Evolutionary conservation across 53 echinoderm and acorn worm genomes (phyloP).

Genomic region (Astropecten irregularis): DNA sequence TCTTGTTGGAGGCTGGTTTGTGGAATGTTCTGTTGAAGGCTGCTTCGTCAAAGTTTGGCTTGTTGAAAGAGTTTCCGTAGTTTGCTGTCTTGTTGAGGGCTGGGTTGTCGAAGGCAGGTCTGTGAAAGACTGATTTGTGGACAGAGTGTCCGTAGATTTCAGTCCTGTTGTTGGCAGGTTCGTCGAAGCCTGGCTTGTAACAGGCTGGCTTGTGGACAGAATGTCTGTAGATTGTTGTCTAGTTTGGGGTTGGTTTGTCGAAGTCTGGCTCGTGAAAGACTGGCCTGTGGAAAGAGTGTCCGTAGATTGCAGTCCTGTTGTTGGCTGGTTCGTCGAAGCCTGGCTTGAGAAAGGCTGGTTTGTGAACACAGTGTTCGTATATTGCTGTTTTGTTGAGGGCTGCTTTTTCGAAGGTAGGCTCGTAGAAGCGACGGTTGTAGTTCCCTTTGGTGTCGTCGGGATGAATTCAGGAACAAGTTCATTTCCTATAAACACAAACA

Average conservation of each 20-base stretch:
- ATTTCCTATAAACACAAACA: not conserved
- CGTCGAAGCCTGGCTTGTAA: not conserved
- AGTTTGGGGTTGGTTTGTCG: not conserved
- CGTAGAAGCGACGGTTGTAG: no score
- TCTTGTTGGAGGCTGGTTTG: not conserved
- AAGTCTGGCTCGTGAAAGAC: not conserved
- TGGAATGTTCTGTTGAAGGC: not conserved
- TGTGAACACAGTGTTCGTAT: no score
- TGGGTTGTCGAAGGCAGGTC: not conserved
- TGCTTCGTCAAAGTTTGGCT: not conserved
- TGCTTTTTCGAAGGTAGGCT: not conserved
- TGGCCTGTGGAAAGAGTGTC: not conserved
- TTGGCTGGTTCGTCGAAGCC: no score
- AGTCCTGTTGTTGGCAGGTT: not conserved
- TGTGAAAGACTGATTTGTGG: not conserved
- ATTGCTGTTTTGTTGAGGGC: no score
- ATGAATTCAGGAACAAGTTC: not conserved
- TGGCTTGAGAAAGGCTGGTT: not conserved
- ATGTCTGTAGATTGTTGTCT: not conserved
- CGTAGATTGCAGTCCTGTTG: not conserved
- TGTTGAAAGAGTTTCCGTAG: not conserved
- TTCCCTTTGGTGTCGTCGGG: not conserved
- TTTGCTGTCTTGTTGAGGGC: not conserved
- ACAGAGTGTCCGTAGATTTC: not conserved
- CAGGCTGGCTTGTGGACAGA: not conserved